Percentiles rank a stretch among this genome's conserved stretches.
These are phyloP conservation scores for Eidolon dupreanum DNA, from an alignment of 2,797 vertebrate genomes.

Conservation along the genomic window DNA sequence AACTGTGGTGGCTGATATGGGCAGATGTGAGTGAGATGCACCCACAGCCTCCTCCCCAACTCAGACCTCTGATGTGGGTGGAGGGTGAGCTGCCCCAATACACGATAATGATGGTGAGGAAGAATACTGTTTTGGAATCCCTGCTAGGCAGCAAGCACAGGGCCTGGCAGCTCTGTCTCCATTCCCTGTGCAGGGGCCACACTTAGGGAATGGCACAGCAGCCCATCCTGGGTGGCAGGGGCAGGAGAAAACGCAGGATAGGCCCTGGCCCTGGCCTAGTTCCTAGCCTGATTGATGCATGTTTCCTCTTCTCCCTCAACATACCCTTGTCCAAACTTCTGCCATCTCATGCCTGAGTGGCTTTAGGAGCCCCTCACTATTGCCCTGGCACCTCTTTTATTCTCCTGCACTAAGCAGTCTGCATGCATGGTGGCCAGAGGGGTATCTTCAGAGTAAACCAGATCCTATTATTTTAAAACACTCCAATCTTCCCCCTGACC, in stretches of 20 bases:
- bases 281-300: neutral
- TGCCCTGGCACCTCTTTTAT: neutral
- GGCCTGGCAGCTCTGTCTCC: neutral
- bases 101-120: accelerated
- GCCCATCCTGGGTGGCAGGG: neutral
- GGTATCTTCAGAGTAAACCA: neutral
- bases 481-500: neutral
- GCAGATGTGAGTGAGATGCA: neutral
- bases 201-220: accelerated
- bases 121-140: too few relatives aligned
- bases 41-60: neutral
- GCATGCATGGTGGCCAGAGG: neutral
- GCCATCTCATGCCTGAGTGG: neutral
- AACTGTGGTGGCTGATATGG: neutral
- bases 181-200: too few relatives aligned
- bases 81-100: too few relatives aligned
- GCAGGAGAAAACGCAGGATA: neutral
- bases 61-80: neutral
- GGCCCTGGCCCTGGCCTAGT: neutral
- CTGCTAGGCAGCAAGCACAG: accelerated
- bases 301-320: neutral
- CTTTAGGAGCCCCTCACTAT: neutral
- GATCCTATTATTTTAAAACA: neutral
- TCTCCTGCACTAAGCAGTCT: neutral
- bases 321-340: neutral